Percentiles rank a stretch among this genome's conserved stretches.
Evolutionary conservation across 2,113 vertebrate species (phyloP).

Genomic region (Callospermophilus lateralis): DNA sequence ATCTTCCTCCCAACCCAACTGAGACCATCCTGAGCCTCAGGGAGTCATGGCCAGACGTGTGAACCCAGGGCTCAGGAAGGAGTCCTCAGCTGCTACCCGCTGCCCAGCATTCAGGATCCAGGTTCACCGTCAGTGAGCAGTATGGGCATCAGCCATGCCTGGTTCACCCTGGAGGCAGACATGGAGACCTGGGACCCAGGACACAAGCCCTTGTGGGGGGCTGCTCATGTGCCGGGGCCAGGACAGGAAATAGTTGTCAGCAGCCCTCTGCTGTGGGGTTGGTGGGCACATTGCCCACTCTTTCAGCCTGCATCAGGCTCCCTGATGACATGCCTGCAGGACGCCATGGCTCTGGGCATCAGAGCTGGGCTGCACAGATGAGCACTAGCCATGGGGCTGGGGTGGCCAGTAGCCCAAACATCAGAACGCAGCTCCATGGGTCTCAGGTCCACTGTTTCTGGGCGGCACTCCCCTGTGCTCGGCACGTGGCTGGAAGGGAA

Average conservation of each 20-base stretch:
- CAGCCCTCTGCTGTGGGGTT: no score
- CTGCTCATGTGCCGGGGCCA: no score
- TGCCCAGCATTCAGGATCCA: neutral
- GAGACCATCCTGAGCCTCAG: no score
- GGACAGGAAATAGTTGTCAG: neutral
- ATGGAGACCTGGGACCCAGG: no score
- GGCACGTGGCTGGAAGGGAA: no score
- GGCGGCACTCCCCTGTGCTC: no score
- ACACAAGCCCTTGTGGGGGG: neutral
- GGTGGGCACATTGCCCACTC: neutral
- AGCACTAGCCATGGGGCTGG: neutral
- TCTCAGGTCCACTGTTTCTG: no score
- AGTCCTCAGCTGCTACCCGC: neutral
- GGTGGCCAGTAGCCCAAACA: no score
- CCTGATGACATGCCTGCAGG: no score
- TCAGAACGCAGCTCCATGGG: no score
- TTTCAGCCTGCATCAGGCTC: neutral
- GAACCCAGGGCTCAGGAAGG: neutral
- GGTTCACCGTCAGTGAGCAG: no score
- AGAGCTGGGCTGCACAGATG: neutral
- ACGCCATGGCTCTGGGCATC: neutral
- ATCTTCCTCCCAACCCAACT: neutral
- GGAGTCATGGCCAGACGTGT: neutral
- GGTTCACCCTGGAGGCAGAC: neutral
- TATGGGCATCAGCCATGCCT: neutral